Evolutionary conservation across 2,797 vertebrate species (phyloP).

Genomic region (Melanogrammus aeglefinus): DNA sequence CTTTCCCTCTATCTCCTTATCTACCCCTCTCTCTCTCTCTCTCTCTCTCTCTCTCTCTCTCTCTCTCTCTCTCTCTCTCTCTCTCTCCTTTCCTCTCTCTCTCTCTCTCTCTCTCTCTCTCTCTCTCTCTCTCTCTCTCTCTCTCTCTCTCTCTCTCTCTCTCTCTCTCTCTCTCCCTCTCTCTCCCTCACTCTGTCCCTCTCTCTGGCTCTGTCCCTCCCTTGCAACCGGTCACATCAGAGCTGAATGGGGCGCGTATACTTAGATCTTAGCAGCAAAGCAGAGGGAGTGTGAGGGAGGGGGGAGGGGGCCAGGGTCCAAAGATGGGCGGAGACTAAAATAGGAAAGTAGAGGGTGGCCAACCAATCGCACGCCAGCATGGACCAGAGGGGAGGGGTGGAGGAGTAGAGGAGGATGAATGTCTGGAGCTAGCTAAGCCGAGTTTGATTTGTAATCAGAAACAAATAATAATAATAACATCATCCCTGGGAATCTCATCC

Average conservation of each 20-base stretch:
- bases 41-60: too few species aligned
- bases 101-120: too few species aligned
- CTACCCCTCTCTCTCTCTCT: conserved; percentile 16
- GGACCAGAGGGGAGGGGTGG: conserved; percentile 12
- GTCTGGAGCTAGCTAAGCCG: conserved; percentile 51
- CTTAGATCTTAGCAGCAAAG: conserved; percentile 53
- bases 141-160: neutral
- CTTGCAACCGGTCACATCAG: conserved; percentile 60
- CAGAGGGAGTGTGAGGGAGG: conserved; percentile 35
- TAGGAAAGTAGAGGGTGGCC: conserved; percentile 20
- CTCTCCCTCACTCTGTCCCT: conserved; percentile 27
- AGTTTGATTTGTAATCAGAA: conserved; percentile 73
- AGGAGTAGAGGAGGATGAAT: neutral
- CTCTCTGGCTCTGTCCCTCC: conserved; percentile 23
- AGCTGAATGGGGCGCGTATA: conserved; percentile 54
- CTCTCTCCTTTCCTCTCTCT: neutral
- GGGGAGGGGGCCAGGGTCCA: conserved; percentile 26
- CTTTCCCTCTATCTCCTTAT: conserved; percentile 17
- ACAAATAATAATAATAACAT: conserved; percentile 64
- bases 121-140: too few species aligned
- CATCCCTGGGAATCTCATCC: conserved; percentile 73
- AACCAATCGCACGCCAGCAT: conserved; percentile 6
- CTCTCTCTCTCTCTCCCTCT: neutral
- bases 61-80: too few species aligned
- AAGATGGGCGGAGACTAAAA: neutral